phyloP scores from a whole-genome alignment of 2,888 invertebrate genomes.

The Prenolepis imparis region DNA sequence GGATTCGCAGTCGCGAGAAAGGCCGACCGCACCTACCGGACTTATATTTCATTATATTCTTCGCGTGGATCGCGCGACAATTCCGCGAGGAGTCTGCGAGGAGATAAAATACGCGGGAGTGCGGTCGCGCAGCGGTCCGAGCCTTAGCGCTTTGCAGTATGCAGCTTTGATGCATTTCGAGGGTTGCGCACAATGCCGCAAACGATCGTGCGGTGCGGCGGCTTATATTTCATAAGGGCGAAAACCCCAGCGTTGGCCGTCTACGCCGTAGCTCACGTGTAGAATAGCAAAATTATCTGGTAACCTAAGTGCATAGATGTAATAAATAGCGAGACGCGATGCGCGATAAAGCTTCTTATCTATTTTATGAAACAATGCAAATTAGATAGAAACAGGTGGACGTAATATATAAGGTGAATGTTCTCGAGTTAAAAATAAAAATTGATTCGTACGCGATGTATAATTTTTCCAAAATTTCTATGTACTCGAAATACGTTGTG shows the following conservation, averaged over 20 bases:
- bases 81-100: neutral
- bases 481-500: neutral
- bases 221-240: constrained; percentile 51
- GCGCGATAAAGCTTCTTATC: neutral
- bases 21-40: constrained; percentile 1
- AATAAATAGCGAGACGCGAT: constrained; percentile 35
- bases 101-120: constrained; percentile 39
- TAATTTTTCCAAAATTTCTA: neutral
- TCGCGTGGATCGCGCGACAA: neutral
- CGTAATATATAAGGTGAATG: neutral
- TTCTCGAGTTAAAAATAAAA: neutral
- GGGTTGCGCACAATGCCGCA: constrained; percentile 49
- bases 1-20: constrained; percentile 30
- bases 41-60: neutral
- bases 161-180: constrained; percentile 44
- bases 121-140: neutral
- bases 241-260: constrained; percentile 11
- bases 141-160: constrained; percentile 16
- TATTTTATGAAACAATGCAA: neutral
- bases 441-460: neutral
- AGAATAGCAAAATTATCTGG: constrained; percentile 53
- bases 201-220: constrained; percentile 48
- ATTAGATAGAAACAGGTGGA: neutral
- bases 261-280: constrained; percentile 38
- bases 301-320: constrained; percentile 35